Evolutionary conservation across 2,113 vertebrate genomes (phyloP), one percentile per base, ranked within the genome.

Genomic region (Peucedramus taeniatus): DNA sequence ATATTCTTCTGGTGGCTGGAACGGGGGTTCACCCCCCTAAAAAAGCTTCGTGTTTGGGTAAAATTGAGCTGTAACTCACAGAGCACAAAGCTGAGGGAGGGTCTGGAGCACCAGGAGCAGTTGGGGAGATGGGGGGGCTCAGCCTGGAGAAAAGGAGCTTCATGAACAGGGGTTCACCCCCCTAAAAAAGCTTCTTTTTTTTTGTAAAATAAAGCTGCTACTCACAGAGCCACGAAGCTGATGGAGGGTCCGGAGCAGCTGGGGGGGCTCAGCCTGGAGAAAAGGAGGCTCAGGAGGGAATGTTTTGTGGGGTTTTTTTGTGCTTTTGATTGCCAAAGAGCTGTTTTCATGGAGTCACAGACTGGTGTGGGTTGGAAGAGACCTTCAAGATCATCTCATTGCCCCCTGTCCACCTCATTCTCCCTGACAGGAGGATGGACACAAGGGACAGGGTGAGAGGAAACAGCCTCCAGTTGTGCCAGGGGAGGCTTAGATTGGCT

Each of bases 191-290:
- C 50, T n/a, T 11, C 0, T 1, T 4, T 9, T 30, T 30, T 42
- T 12, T 5, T 4, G 7, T 10, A 10, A 31, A 56, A 42, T 0
- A 3, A 12, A n/a, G 10, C 22, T 49, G 37, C 3, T 2, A 0
- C 4, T 5, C 26, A 1, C 33, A 10, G 27, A 37, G 56, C 3
- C 18, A 11, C 2, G 3, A 0, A 13, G 59, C 8, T 56, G 35
- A 2, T 20, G 51, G 11, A 59, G 66, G 59, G 59, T 21, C 11
- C 28, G 66, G 42, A 33, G 27, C 18, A 35, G 28, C 0, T 6
- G n/a, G 18, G 18, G 42, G 16, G 23, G 26, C 31, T 88, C 35
- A 65, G 50, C 9, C 21, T 33, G 86, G 35, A 72, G 42, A 9
- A 39, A 33, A 65, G 10, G 44, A 44, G 21, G 44, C 2, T 72